Evolutionary conservation across 2,888 invertebrate genomes (phyloP), one percentile per base, ranked within the genome.

Genomic region (Oxytorus armatus): DNA sequence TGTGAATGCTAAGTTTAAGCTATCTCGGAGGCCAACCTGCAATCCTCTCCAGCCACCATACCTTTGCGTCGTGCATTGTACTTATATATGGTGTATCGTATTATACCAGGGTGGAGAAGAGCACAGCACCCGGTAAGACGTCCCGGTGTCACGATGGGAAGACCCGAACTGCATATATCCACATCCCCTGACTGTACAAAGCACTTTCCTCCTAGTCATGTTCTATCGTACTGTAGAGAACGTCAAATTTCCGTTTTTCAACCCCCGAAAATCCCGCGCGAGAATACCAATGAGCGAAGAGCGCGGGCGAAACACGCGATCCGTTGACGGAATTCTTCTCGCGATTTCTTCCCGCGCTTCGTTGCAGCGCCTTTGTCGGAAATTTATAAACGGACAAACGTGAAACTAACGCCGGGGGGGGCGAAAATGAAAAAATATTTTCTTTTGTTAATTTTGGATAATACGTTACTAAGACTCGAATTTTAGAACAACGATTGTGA

Each of bases 1-100:
- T 85, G 87, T 87, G 89, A 89, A 89, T 89, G 87, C 88, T 88
- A 88, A 90, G 88, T 89, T 89, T 86, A 84, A 88, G 88, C 87
- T 88, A 87, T 88, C 86, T 88, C 84, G 70, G 66, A 70, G 42
- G 23, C 49, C 75, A 73, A 65, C 82, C 86, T 82, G 29, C 66
- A 66, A 51, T 47, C 51, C 83, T 65, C 77, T 66, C 79, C 69
- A n/a, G n/a, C 63, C 73, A 16, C 55, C 69, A 77, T 79, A n/a
- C 29, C 53, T 49, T 47, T 33, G 33, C 29, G 63, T 33, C 36
- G 18, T 55, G 29, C 47, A 74, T 10, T 36, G 36, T 23, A 42
- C 63, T n/a, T 23, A n/a, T 63, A 44, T 42, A 47, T 23, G 59
- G 59, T 47, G 39, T n/a, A 51, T 29, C 53, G 63, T 44, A 42